phyloP scores from a whole-genome alignment of 2,888 invertebrate species.

The Parapristionchus giblindavisi region DNA sequence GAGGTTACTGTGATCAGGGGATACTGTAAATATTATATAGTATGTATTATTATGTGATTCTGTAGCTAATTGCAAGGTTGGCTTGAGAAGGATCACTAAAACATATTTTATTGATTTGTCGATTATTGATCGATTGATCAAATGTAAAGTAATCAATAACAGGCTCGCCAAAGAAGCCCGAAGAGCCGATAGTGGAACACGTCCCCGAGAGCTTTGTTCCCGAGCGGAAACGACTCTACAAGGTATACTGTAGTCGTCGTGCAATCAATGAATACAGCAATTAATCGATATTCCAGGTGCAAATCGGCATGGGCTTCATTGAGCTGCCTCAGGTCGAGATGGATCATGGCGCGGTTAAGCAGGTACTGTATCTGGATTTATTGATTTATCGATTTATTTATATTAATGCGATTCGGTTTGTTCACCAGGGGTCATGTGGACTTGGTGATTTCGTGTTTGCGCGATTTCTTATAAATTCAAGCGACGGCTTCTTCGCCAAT shows the following conservation, averaged over 20 bases:
- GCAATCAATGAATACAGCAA: neutral
- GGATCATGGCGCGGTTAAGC: slow-evolving; percentile 57
- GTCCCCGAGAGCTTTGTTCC: slow-evolving; percentile 72
- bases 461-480: too few relatives aligned
- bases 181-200: slow-evolving; percentile 74
- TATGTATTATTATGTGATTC: neutral
- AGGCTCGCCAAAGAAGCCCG: slow-evolving; percentile 52
- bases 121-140: too few relatives aligned
- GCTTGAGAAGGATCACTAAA: too few relatives aligned
- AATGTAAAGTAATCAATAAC: too few relatives aligned
- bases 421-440: neutral
- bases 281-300: slow-evolving; percentile 77
- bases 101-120: too few relatives aligned
- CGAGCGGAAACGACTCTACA: slow-evolving; percentile 60
- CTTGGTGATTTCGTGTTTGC: too few relatives aligned
- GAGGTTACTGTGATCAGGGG: neutral
- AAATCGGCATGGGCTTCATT: slow-evolving; percentile 96
- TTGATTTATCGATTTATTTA: too few relatives aligned
- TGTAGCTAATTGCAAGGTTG: neutral
- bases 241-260: slow-evolving; percentile 27
- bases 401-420: too few relatives aligned
- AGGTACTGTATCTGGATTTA: slow-evolving; percentile 33
- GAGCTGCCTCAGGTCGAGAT: slow-evolving; percentile 87
- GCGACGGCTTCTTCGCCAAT: too few relatives aligned
- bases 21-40: neutral